Base-by-base conservation (phyloP, 2,888 invertebrate species). In the Corythucha ciliata region DNA sequence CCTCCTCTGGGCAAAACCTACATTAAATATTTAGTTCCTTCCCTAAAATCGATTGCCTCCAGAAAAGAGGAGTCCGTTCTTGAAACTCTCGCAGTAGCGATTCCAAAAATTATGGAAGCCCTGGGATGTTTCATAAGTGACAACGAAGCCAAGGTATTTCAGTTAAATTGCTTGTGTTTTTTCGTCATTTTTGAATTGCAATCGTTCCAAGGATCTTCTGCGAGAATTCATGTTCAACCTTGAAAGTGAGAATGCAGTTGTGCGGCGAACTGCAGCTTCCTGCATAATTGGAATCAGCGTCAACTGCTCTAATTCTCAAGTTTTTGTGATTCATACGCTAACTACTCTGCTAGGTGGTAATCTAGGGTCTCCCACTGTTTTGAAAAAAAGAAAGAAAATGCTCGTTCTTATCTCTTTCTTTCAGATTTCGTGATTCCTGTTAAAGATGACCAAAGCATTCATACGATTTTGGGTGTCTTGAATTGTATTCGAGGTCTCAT, bases 201-300 rank as follows among this genome's bases (percentile, higher is more conserved):
- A 4, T 42, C 14, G 7, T 33, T 29, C 10, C 8, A 29, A n/a
- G 8, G 29, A 29, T 41, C 63, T 88, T 24, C 70, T 84, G 25
- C 80, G 78, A 65, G 76, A 79, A 2, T 76, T 84, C 59, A 66
- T 84, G 26, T 71, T 70, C 1, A 84, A 85, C 63, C 70, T 83
- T 48, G 74, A 75, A 47, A 72, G 71, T 26, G 62, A 65, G 61
- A 56, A 59, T 50, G 80, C 90, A 4, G 81, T 82, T 2, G 79
- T 88, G 54, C 74, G 92, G 53, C 77, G 96, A 57, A 83, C 87
- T 21, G 81, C 88, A 25, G 81, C 90, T 1, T 78, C 76, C 46
- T 86, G 87, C 68, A 79, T 92, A 52, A 78, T 88, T 32, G 77
- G 80, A 53, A 75, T 91, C 49, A 88, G 90, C 68, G 74, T 82